Base-by-base conservation (phyloP, 2,888 invertebrate species). In the Temnothorax unifasciatus region DNA sequence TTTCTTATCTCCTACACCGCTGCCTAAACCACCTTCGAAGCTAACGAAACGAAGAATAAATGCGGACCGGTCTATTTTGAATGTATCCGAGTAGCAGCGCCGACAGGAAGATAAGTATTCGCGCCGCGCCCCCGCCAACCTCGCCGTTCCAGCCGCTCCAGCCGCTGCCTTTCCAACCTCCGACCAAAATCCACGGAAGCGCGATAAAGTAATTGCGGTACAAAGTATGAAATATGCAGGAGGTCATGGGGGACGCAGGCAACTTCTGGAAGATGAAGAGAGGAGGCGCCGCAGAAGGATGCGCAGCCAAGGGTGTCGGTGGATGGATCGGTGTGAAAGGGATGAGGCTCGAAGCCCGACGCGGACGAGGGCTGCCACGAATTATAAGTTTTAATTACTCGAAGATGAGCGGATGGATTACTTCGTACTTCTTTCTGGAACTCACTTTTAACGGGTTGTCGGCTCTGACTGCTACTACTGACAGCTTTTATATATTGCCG, bases 331-430 rank as follows among this genome's bases (percentile, higher is more conserved):
- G 83, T 57, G 71, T 73, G 68, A 83, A 81, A 83, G 71, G 50
- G 79, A 68, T 75, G 85, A 85, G 79, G 83, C 74, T 50, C 73
- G 76, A 75, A 57, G 64, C 73, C 52, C 57, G 83, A 86, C 86
- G 84, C 82, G 81, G 66, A 50, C 66, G 85, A 74, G 85, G 88
- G 87, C 83, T 90, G 87, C 90, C 89, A 87, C 91, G 91, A 93
- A 93, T 93, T 93, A 93, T 93, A 93, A 93, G 92, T 93, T 93
- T 93, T 93, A 93, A 93, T 93, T 93, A 93, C 93, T 92, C 91
- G 88, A 90, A 92, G 93, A 93, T 91, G 92, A 93, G 93, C 90
- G 89, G 92, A 93, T 93, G 92, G 91, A 93, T 93, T 93, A 92
- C 93, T 91, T 89, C 85, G 86, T 86, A 88, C 86, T 89, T 90